Conservation (phyloP, 2,888 invertebrate genomes). For the Ectobius pallidus region DNA sequence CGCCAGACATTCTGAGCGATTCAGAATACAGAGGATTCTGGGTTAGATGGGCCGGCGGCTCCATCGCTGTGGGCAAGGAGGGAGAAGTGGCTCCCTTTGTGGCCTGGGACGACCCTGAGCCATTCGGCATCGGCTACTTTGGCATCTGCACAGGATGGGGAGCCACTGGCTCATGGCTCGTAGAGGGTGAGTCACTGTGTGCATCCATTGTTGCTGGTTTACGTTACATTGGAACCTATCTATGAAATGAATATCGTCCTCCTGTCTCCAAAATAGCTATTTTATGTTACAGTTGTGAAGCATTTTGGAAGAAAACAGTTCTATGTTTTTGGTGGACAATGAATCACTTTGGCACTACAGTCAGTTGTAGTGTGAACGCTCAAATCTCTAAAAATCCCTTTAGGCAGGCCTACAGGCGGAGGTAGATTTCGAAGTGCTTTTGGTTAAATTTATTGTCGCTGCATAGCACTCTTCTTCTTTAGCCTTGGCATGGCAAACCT, state of each 20-base stretch:
- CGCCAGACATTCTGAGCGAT: conserved; percentile 72
- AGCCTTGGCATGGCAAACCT: too few species aligned
- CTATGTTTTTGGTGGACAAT: too few species aligned
- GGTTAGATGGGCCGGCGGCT: conserved; percentile 76
- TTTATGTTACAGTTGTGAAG: neutral
- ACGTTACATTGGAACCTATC: too few species aligned
- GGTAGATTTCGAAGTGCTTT: too few species aligned
- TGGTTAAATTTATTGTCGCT: too few species aligned
- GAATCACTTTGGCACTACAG: too few species aligned
- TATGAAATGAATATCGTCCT: neutral
- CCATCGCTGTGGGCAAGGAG: conserved; percentile 73
- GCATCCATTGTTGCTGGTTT: neutral
- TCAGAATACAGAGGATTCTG: conserved; percentile 84
- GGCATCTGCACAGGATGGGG: conserved; percentile 91
- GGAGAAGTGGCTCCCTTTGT: conserved; percentile 75
- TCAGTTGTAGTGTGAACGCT: too few species aligned
- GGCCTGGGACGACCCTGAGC: conserved; percentile 72
- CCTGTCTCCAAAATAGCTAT: neutral
- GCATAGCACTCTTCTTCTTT: too few species aligned
- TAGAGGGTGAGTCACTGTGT: conserved; percentile 66
- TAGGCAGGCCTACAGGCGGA: too few species aligned
- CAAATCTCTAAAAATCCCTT: too few species aligned
- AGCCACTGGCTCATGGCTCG: conserved; percentile 78
- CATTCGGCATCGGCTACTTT: conserved; percentile 73
- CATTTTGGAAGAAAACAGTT: too few species aligned